These are phyloP conservation scores for Atta cephalotes DNA, from an alignment of 1,140 invertebrate species.

Conservation along the genomic window DNA sequence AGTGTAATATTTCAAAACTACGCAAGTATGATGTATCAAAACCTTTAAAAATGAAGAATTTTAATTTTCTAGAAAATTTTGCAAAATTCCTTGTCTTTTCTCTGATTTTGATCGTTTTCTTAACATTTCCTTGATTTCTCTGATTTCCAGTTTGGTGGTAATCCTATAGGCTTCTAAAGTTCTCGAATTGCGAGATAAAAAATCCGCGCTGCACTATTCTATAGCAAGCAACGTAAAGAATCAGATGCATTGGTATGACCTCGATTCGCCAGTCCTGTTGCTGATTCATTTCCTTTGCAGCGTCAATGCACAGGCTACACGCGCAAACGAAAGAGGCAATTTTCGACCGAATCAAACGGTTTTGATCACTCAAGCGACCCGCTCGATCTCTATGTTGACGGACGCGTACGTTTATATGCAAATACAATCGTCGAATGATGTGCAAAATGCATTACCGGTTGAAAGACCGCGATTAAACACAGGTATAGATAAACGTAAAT, in stretches of 20 bases:
- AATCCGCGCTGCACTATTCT: background rate
- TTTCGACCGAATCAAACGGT: constrained; percentile 37
- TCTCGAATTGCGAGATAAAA: background rate
- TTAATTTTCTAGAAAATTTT: no score
- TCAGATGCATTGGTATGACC: background rate
- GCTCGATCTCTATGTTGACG: background rate
- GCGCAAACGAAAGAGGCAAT: constrained; percentile 13
- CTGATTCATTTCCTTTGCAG: constrained; percentile 22
- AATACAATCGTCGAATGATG: constrained; percentile 5
- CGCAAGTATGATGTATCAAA: no score
- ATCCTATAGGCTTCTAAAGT: background rate
- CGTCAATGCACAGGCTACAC: background rate
- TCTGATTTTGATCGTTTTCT: no score
- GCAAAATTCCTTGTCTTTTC: no score
- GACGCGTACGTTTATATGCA: background rate
- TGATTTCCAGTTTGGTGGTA: no score
- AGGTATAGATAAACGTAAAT: background rate
- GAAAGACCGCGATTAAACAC: constrained; percentile 20
- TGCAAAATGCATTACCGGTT: background rate
- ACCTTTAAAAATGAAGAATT: no score
- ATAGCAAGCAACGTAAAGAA: background rate
- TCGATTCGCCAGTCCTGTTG: background rate
- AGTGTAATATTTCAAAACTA: no score
- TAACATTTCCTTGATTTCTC: no score
- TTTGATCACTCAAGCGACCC: constrained; percentile 32